Conservation (phyloP, 2,888 invertebrate species). For the Ophioninae sp. region DNA sequence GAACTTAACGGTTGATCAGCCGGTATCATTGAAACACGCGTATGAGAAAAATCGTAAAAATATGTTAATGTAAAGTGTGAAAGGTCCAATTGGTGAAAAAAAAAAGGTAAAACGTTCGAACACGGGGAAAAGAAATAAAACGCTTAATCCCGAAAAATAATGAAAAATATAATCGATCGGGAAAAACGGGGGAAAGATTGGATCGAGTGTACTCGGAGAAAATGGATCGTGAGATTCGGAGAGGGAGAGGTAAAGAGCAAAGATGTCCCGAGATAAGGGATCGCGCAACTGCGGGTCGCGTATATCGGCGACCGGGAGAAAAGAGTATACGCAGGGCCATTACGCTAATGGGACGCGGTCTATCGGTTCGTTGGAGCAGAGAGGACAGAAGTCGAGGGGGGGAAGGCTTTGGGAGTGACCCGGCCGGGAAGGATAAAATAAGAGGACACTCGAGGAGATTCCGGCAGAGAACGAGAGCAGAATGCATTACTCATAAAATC, state of each 20-base stretch:
- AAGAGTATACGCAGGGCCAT: conserved; percentile 75
- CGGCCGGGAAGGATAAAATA: conserved; percentile 16
- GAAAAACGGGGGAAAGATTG: background rate
- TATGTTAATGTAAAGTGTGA: no score
- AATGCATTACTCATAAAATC: conserved; percentile 34
- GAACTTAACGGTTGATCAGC: no score
- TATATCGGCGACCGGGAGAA: conserved; percentile 59
- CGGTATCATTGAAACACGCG: no score
- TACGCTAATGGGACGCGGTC: conserved; percentile 78
- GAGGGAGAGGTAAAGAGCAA: no score
- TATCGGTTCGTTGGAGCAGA: conserved; percentile 68
- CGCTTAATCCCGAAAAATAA: no score
- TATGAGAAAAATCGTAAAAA: no score
- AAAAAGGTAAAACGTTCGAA: no score
- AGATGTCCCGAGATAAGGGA: conserved; percentile 33
- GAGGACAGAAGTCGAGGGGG: conserved; percentile 49
- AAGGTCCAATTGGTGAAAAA: no score
- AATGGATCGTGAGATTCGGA: conserved; percentile 19
- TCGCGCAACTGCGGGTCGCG: conserved; percentile 27
- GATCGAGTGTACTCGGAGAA: conserved; percentile 10
- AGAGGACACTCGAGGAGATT: conserved; percentile 25
- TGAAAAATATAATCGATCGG: no score
- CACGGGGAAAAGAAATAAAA: no score
- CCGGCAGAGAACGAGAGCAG: conserved; percentile 14
- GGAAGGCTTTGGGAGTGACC: conserved; percentile 20